Evolutionary conservation across 2,113 vertebrate genomes (phyloP).

Genomic region (Phylloscopus whistleri): DNA sequence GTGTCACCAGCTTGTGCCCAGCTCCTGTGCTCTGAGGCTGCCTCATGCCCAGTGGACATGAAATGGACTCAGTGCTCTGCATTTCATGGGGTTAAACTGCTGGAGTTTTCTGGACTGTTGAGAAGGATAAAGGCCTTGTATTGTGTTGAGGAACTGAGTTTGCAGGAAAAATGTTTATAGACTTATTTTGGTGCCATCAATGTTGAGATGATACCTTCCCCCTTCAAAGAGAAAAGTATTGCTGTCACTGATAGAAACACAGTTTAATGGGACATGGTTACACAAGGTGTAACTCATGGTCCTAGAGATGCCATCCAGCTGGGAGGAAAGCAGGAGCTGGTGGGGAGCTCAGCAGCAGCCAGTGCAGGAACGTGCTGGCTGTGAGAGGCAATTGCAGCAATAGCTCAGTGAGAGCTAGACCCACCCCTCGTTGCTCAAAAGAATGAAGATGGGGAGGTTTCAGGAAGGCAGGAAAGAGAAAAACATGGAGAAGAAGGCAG

Average conservation of each 20-base stretch:
- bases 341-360: neutral
- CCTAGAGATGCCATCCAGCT: neutral
- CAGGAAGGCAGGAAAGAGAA: neutral
- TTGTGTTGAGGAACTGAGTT: neutral
- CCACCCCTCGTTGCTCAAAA: neutral
- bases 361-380: accelerated
- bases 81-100: neutral
- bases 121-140: neutral
- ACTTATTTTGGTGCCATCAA: neutral
- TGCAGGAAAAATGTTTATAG: neutral
- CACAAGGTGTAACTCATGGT: neutral
- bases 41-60: neutral
- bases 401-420: neutral
- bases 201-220: neutral
- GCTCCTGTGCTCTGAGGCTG: neutral
- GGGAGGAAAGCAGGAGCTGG: neutral
- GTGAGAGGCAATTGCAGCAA: neutral
- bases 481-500: neutral
- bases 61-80: neutral
- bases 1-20: neutral
- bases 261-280: neutral
- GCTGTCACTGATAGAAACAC: neutral
- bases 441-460: neutral
- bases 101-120: neutral
- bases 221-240: neutral